Conservation (phyloP, 2,888 invertebrate species). For the Ormyrus rosae region DNA sequence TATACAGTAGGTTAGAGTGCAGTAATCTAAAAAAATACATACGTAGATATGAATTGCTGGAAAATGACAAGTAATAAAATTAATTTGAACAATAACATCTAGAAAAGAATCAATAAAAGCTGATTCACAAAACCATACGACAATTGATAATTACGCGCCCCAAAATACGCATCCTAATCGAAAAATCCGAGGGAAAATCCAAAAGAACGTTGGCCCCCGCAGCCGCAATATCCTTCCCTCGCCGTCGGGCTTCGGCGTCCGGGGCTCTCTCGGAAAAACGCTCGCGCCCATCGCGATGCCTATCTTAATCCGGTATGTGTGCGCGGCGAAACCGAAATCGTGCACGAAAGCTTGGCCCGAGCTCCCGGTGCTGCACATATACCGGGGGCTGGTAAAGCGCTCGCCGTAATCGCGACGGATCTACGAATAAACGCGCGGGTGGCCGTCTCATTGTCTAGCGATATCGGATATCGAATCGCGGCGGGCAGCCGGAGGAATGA, state of each 20-base stretch:
- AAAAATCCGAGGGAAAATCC: too few species aligned
- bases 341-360: neutral
- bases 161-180: too few species aligned
- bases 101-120: too few species aligned
- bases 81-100: too few species aligned
- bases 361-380: neutral
- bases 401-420: conserved; percentile 42
- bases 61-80: too few species aligned
- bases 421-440: conserved; percentile 49
- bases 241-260: too few species aligned
- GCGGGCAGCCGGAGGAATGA: conserved; percentile 57
- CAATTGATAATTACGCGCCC: neutral
- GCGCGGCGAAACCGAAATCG: neutral
- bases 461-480: conserved; percentile 45
- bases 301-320: conserved; percentile 40
- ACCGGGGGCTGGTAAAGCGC: neutral
- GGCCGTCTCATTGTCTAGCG: conserved; percentile 53
- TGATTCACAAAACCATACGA: neutral
- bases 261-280: too few species aligned
- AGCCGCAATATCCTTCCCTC: too few species aligned
- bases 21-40: too few species aligned
- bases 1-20: too few species aligned
- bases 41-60: too few species aligned
- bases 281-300: neutral
- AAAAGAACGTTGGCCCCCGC: too few species aligned